Evolutionary conservation across 1,140 invertebrate species (phyloP).

Genomic region (Euwallacea fornicatus): DNA sequence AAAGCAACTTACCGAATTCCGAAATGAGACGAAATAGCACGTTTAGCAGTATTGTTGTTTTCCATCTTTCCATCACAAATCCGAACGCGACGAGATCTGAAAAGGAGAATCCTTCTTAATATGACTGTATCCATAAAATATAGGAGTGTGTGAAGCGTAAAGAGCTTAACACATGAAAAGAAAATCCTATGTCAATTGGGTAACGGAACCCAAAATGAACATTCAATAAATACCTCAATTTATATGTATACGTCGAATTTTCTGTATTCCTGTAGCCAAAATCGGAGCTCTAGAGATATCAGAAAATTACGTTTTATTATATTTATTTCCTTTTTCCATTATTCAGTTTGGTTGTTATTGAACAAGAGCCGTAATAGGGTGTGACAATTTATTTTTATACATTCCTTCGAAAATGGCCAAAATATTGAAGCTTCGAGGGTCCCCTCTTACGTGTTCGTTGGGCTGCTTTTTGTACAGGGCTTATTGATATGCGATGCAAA

Average conservation of each 20-base stretch:
- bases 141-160: background rate
- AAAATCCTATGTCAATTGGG: background rate
- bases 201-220: conserved; percentile 10
- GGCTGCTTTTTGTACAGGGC: too few species aligned
- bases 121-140: background rate
- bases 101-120: background rate
- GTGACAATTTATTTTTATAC: conserved; percentile 11
- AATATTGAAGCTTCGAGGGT: too few species aligned
- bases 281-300: conserved; percentile 16
- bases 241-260: conserved; percentile 24
- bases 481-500: too few species aligned
- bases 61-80: conserved; percentile 3
- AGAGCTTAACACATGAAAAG: background rate
- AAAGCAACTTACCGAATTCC: background rate
- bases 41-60: background rate
- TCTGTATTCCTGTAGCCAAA: conserved; percentile 22
- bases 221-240: conserved; percentile 22
- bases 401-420: too few species aligned
- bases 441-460: too few species aligned
- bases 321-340: conserved; percentile 26
- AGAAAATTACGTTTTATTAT: conserved; percentile 27
- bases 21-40: background rate
- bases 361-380: conserved; percentile 15
- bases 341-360: conserved; percentile 23
- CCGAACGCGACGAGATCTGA: conserved; percentile 12